Evolutionary conservation across 2,888 invertebrate species (phyloP).

Genomic region (Pristionchus mayeri): DNA sequence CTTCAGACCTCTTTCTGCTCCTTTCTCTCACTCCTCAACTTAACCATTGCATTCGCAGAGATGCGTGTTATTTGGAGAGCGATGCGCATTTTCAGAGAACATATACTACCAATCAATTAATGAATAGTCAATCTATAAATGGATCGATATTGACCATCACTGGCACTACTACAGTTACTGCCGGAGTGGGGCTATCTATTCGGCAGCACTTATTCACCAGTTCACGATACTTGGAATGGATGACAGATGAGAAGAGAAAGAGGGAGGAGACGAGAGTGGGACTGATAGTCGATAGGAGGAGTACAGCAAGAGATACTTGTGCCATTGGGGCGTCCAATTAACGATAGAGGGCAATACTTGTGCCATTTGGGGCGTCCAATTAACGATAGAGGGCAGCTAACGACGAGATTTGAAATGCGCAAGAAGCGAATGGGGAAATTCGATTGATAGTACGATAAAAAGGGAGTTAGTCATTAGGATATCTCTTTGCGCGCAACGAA

Average conservation of each 20-base stretch:
- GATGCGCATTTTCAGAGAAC: not conserved
- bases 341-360: not conserved
- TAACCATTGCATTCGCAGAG: not conserved
- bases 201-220: not conserved
- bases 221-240: conserved; percentile 11
- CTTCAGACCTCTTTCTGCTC: too few species aligned
- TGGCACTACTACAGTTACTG: conserved; percentile 3
- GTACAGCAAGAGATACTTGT: too few species aligned
- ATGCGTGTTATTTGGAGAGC: conserved; percentile 19
- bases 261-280: not conserved
- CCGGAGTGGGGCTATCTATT: not conserved
- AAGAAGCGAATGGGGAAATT: not conserved
- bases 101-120: not conserved
- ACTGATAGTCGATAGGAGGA: not conserved
- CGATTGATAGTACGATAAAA: too few species aligned
- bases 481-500: too few species aligned
- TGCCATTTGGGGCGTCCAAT: not conserved
- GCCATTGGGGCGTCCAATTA: not conserved
- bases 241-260: not conserved
- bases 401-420: not conserved
- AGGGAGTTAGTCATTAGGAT: too few species aligned
- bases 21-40: not conserved
- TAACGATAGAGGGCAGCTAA: not conserved
- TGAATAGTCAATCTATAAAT: not conserved
- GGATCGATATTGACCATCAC: not conserved